A percentile compares a stretch with the other conserved stretches of the same genome.
Conservation (phyloP, 2,797 vertebrate species). For the Thaleichthys pacificus region DNA sequence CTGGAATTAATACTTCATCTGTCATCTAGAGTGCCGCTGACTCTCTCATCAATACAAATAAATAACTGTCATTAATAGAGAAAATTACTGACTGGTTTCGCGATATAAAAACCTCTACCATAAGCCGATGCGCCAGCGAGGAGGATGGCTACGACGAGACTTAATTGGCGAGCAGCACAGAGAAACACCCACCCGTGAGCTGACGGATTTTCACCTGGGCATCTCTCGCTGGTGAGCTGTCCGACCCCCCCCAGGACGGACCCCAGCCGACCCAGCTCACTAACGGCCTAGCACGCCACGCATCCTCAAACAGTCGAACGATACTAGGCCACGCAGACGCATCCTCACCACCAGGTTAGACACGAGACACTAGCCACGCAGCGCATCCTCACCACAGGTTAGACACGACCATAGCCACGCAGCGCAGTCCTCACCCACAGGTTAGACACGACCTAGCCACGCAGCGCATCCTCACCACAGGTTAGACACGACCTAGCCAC, state of each 20-base stretch:
- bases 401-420: too few relatives aligned
- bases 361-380: too few relatives aligned
- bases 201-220: conserved; percentile 80
- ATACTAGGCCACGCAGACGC: too few relatives aligned
- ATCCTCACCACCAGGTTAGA: too few relatives aligned
- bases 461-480: too few relatives aligned
- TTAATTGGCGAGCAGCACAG: conserved; percentile 54
- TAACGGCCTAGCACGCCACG: conserved; percentile 71
- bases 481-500: conserved; percentile 69
- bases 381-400: too few relatives aligned
- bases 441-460: too few relatives aligned
- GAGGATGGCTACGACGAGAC: conserved; percentile 64
- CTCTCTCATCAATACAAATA: too few relatives aligned
- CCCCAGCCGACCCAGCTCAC: conserved; percentile 60
- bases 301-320: too few relatives aligned
- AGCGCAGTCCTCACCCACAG: too few relatives aligned
- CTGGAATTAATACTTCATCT: neutral
- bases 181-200: conserved; percentile 80
- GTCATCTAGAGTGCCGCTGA: neutral
- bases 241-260: conserved; percentile 76
- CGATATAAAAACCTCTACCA: neutral
- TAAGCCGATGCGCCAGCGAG: conserved; percentile 69
- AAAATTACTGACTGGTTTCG: neutral
- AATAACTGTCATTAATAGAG: too few relatives aligned
- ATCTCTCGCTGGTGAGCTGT: conserved; percentile 82